These are phyloP conservation scores for Synergus laeviventris DNA, from an alignment of 2,888 invertebrate genomes.

Conservation along the genomic window DNA sequence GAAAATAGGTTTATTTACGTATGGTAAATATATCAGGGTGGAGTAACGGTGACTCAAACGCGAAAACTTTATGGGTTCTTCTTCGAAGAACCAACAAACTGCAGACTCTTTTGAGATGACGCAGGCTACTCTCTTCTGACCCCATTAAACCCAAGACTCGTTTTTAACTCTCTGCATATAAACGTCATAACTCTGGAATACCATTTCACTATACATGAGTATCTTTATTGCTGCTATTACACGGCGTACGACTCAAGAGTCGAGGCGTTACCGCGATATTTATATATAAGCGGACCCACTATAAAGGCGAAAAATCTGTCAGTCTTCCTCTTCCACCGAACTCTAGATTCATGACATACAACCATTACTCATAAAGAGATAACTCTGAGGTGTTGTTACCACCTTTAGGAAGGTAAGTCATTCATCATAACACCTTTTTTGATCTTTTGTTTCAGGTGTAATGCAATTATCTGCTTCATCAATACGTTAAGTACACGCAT, in stretches of 20 bases:
- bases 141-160: conserved; percentile 26
- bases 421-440: conserved; percentile 29
- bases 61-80: background rate
- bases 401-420: conserved; percentile 13
- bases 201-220: conserved; percentile 26
- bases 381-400: conserved; percentile 27
- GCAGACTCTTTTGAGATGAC: conserved; percentile 17
- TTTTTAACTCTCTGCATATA: conserved; percentile 14
- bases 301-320: conserved; percentile 25
- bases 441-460: background rate
- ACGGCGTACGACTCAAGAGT: conserved; percentile 4
- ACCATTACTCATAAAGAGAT: conserved; percentile 32
- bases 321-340: conserved; percentile 23
- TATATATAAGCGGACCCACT: background rate
- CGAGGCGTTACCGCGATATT: conserved; percentile 23
- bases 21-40: background rate
- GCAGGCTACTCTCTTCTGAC: conserved; percentile 15
- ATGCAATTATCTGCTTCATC: conserved; percentile 24
- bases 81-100: background rate
- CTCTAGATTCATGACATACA: conserved; percentile 24
- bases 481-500: conserved; percentile 19
- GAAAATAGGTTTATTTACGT: background rate
- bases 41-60: background rate
- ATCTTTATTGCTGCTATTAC: conserved; percentile 34
- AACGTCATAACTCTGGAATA: conserved; percentile 29